Base-by-base conservation (phyloP, 2,113 vertebrate species). In the Tachycineta bicolor region DNA sequence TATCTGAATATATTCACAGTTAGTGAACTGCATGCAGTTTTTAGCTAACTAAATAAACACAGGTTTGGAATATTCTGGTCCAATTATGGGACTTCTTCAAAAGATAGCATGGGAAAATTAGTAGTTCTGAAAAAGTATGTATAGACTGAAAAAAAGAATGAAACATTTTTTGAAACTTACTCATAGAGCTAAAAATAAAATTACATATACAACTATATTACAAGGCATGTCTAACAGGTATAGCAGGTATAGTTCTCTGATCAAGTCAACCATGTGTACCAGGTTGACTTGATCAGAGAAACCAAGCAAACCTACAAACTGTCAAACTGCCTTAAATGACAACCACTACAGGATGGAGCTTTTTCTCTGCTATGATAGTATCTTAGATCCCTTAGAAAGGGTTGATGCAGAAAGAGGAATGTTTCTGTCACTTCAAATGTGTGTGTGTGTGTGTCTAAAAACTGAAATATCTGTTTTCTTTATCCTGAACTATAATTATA, bases 261-360 rank as follows among this genome's bases (percentile, higher is more conserved):
- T 59, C n/a, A 59, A 59, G n/a, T 16, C 56, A 34, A 16, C n/a
- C n/a, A 16, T 25, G 1, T 0, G 0, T 58, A 58, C 33, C 9
- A 53, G 37, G 25, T 21, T 70, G 43, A 76, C 56, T 80, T 90
- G 50, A 74, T 71, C n/a, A 84, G 47, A 83, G 26, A 87, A 94
- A 76, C 23, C 20, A 71, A 76, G 34, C 20, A 94, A 76, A 74
- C 44, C n/a, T 73, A 75, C 16, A 31, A 79, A 56, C 6, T 28
- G 9, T 68, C 53, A 69, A 84, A 56, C 25, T 62, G 17, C 41
- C 52, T 79, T 60, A 93, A 96, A 81, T 84, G 11, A 52, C 34
- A 93, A 11, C 9, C 50, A 49, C 34, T 78, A 10, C 23, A 76
- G 19, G 43, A 28, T 49, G 5, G 29, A 69, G 12, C 8, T 76